A percentile compares a stretch with the other conserved stretches of the same genome.
phyloP scores from a whole-genome alignment of 1,140 invertebrate species.

The Apis laboriosa region DNA sequence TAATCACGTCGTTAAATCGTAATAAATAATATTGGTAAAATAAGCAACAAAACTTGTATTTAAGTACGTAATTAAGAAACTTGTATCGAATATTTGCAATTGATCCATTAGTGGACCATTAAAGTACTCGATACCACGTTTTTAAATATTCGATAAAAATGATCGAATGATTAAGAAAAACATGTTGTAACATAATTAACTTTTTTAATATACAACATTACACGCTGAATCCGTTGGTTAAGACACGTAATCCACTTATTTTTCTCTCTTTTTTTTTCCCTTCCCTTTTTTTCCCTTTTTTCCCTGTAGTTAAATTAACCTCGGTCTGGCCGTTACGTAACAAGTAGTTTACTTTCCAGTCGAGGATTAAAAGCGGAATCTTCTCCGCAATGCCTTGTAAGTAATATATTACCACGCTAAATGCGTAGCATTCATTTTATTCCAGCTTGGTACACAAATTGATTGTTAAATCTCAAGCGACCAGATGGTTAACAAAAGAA shows the following conservation, averaged over 20 bases:
- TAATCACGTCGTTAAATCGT: no score
- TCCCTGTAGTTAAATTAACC: neutral
- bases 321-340: neutral
- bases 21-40: no score
- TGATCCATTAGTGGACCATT: neutral
- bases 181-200: neutral
- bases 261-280: neutral
- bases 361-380: slow-evolving; percentile 11
- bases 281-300: no score
- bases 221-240: neutral
- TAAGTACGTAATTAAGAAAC: no score
- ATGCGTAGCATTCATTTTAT: neutral
- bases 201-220: neutral
- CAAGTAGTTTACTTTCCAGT: slow-evolving; percentile 23
- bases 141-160: neutral
- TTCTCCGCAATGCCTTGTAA: neutral
- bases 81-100: no score
- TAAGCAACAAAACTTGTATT: no score
- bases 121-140: neutral
- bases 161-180: neutral
- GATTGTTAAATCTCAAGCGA: neutral
- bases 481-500: neutral
- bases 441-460: no score
- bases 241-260: neutral
- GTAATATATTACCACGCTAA: neutral